Evolutionary conservation across 2,797 vertebrate species (phyloP).

Genomic region (Enteromius paludinosus): DNA sequence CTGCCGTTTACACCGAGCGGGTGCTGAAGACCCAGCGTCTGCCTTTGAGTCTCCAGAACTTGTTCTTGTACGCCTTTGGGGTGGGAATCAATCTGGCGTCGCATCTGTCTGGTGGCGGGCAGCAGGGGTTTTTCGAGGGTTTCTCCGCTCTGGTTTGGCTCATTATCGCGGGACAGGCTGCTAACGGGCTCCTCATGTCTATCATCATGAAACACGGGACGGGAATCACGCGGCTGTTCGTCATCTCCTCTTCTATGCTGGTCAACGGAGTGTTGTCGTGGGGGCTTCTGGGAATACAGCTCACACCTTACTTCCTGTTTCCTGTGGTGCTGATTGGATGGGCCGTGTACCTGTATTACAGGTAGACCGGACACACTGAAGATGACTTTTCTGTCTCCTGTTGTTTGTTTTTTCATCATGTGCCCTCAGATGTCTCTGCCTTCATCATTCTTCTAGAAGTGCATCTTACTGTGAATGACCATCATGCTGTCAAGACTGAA

Average conservation of each 20-base stretch:
- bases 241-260: slow-evolving; percentile 93
- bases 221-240: slow-evolving; percentile 91
- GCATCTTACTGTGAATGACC: slow-evolving; percentile 21
- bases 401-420: background rate
- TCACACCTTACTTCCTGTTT: slow-evolving; percentile 85
- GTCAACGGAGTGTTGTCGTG: slow-evolving; percentile 89
- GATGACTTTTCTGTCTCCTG: background rate
- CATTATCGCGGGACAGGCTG: slow-evolving; percentile 86
- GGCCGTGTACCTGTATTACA: slow-evolving; percentile 90
- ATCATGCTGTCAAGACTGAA: background rate
- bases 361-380: slow-evolving; percentile 47
- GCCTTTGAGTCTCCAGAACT: slow-evolving; percentile 90
- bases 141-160: slow-evolving; percentile 82
- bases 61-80: slow-evolving; percentile 91
- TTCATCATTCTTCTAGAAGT: slow-evolving; percentile 29
- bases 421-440: background rate
- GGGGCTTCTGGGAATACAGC: slow-evolving; percentile 84
- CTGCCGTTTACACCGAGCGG: slow-evolving; percentile 90
- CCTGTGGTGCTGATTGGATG: slow-evolving; percentile 82
- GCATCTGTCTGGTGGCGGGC: slow-evolving; percentile 68
- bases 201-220: slow-evolving; percentile 93
- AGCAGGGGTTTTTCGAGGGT: slow-evolving; percentile 82
- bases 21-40: slow-evolving; percentile 87
- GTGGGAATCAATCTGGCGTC: slow-evolving; percentile 82
- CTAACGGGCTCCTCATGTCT: slow-evolving; percentile 93